Base-by-base conservation (phyloP, 2,797 vertebrate species). In the Trachops cirrhosus region DNA sequence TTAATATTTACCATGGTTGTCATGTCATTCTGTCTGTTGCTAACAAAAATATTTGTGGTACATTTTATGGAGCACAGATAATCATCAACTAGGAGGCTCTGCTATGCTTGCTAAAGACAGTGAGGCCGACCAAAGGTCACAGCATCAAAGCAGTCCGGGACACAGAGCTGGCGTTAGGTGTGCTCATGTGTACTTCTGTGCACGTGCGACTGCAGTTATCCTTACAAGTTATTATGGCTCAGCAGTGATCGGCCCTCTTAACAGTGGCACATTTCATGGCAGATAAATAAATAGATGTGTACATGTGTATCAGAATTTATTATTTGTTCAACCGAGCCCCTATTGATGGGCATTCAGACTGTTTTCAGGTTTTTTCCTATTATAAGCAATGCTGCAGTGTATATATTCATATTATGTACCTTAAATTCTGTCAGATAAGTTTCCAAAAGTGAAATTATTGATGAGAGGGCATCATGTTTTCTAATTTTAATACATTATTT, bases 381-480 rank as follows among this genome's bases (percentile, higher is more conserved):
- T 50, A 67, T 0, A 68, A 91, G 74, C 5, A 73, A 6, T 57
- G 21, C 22, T 39, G 14, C 18, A 57, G 9, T 79, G 3, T 79
- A 3, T 79, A 3, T 89, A 1, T 74, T 80, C 74, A 18, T 78
- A 59, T 50, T 62, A n/a, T 75, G 15, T 50, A n/a, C 8, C 37
- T 70, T 79, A 84, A 83, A 46, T 82, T 88, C 39, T 94, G 54
- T 89, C 74, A 89, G 15, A 57, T 93, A 88, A 74, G 15, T 79
- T 89, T 87, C 50, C 39, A 83, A 39, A 80, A 86, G 50, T 87
- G 19, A 92, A 87, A 73, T 68, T 83, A 46, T 67, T 62, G 26
- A 67, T 64, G 78, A 86, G 37, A 82, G n/a, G 22, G 6, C 9
- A 4, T 62, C 41, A 7, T 75, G 26, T 74, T 86, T 93, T 96